Percentiles rank a stretch among this genome's conserved stretches.
Conservation (phyloP, 2,113 vertebrate genomes). For the Turdus rufiventris region DNA sequence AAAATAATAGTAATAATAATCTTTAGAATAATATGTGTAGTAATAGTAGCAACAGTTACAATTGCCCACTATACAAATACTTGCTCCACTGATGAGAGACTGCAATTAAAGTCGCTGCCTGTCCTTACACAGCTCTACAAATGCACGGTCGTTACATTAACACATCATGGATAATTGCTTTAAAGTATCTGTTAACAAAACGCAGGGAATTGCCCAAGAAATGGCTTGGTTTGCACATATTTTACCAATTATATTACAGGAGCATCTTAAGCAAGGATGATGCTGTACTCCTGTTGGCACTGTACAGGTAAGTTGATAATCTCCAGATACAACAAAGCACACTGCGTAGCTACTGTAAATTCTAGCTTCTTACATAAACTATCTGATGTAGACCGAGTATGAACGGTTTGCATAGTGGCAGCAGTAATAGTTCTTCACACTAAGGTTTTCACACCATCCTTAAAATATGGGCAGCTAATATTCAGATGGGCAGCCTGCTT, state of each 20-base stretch:
- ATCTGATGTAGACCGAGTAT: neutral
- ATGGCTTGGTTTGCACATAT: neutral
- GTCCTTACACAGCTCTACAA: neutral
- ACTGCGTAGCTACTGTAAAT: neutral
- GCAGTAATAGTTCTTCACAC: neutral
- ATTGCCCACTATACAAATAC: conserved; percentile 6
- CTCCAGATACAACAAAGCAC: neutral
- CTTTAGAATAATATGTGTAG: neutral
- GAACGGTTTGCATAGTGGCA: conserved; percentile 19
- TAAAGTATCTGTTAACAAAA: conserved; percentile 3
- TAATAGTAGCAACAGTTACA: conserved; percentile 1
- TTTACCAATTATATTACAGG: neutral
- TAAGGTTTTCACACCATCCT: neutral
- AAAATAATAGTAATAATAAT: conserved; percentile 27
- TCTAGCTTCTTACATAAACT: neutral
- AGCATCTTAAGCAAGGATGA: neutral
- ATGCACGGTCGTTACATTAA: neutral
- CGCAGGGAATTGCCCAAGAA: neutral
- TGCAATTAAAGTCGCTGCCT: neutral
- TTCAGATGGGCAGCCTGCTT: neutral
- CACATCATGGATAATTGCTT: neutral
- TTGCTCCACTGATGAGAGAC: neutral
- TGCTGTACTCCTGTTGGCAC: neutral
- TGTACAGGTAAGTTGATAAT: neutral
- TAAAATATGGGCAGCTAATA: neutral